phyloP scores from a whole-genome alignment of 1,140 invertebrate genomes.

The Zaprionus tsacasi region DNA sequence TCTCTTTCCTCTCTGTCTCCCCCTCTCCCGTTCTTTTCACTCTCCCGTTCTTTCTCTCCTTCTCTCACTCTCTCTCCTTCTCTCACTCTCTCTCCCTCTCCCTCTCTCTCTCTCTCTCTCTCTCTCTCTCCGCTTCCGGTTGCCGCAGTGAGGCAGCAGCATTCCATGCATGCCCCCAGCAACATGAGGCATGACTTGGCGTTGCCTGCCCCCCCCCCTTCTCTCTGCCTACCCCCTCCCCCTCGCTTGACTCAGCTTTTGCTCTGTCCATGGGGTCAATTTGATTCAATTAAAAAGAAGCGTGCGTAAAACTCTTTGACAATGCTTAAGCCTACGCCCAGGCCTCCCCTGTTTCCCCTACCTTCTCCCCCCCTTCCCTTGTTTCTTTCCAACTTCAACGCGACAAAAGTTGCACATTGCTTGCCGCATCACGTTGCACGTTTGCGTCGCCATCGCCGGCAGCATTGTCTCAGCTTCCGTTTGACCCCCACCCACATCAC shows the following conservation, averaged over 20 bases:
- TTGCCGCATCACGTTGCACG: slow-evolving; percentile 76
- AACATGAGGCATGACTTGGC: slow-evolving; percentile 60
- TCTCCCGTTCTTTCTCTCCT: too few relatives aligned
- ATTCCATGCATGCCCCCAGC: slow-evolving; percentile 64
- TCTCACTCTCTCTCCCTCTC: too few relatives aligned
- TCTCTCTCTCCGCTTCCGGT: slow-evolving; percentile 51
- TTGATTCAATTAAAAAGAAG: slow-evolving; percentile 77
- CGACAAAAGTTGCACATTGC: slow-evolving; percentile 68
- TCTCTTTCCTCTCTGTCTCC: not conserved
- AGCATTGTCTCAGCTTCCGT: slow-evolving; percentile 52
- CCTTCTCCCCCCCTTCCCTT: slow-evolving; percentile 14
- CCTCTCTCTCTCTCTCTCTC: too few relatives aligned
- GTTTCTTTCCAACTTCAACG: slow-evolving; percentile 24
- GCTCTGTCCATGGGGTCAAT: slow-evolving; percentile 58
- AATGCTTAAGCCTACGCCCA: slow-evolving; percentile 32
- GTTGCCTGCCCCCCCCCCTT: slow-evolving; percentile 6
- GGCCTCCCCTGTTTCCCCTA: not conserved
- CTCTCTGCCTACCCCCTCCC: not conserved
- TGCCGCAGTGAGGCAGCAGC: slow-evolving; percentile 23
- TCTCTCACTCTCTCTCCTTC: too few relatives aligned
- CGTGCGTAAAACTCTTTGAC: slow-evolving; percentile 53
- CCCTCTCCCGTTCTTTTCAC: too few relatives aligned
- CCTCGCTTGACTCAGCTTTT: not conserved
- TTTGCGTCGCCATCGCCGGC: not conserved
- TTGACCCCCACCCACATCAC: not conserved